phyloP scores from a whole-genome alignment of 64 coral and sea anemone genomes.

The Stichodactyla helianthus region DNA sequence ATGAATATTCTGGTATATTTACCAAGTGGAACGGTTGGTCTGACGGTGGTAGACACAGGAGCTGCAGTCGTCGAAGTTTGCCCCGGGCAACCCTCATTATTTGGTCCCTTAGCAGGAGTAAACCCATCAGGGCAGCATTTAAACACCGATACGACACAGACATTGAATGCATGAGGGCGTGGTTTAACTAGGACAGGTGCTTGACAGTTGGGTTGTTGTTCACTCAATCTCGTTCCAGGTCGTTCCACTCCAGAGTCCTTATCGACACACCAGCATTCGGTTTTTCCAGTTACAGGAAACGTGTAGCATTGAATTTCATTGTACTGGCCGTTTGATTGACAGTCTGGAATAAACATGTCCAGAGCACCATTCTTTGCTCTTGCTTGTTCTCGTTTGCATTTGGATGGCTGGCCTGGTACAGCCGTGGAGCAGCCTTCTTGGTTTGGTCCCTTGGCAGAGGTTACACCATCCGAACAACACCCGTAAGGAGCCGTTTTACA shows the following conservation, averaged over 20 bases:
- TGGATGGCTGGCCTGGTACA: neutral
- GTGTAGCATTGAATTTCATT: conserved; percentile 77
- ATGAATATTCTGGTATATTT: neutral
- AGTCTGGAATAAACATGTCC: conserved; percentile 73
- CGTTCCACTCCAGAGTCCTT: conserved; percentile 55
- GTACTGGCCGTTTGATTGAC: conserved; percentile 53
- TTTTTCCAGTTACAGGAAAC: conserved; percentile 50
- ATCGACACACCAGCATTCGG: conserved; percentile 82
- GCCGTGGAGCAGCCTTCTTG: conserved; percentile 60
- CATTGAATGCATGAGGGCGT: conserved; percentile 2
- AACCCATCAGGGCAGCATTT: conserved; percentile 18
- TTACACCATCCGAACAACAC: conserved; percentile 63
- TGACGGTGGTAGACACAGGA: neutral
- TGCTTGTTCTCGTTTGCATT: conserved; percentile 48
- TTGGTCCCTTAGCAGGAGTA: conserved; percentile 11
- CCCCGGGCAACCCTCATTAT: conserved; percentile 16
- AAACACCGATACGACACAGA: conserved; percentile 6
- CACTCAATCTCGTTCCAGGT: conserved; percentile 44
- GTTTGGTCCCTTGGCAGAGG: conserved; percentile 78
- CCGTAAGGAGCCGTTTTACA: conserved; percentile 81
- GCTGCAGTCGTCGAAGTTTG: conserved; percentile 11
- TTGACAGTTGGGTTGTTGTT: conserved; percentile 44
- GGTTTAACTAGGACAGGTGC: conserved; percentile 42
- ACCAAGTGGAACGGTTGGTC: neutral
- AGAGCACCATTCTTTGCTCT: conserved; percentile 26